Percentiles rank a stretch among this genome's conserved stretches.
These are phyloP conservation scores for Psylliodes chrysocephalus DNA, from an alignment of 2,888 invertebrate species.

Conservation along the genomic window DNA sequence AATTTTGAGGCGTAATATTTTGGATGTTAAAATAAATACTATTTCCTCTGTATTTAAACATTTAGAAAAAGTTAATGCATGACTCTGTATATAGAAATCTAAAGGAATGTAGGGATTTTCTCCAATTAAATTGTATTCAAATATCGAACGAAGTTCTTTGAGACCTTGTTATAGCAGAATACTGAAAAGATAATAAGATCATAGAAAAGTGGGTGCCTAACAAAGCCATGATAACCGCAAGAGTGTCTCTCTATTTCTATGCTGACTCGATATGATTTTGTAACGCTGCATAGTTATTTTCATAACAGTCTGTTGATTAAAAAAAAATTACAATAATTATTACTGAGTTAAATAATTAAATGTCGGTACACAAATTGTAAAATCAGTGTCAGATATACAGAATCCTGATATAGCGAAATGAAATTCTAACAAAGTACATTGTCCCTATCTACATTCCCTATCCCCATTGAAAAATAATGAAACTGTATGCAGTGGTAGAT, in stretches of 20 bases:
- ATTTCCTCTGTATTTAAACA: too few species aligned
- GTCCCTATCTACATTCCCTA: background rate
- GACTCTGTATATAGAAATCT: background rate
- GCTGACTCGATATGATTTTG: too few species aligned
- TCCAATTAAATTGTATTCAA: conserved; percentile 16
- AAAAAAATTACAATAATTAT: too few species aligned
- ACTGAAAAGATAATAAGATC: background rate
- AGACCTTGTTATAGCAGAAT: background rate
- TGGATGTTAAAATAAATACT: too few species aligned
- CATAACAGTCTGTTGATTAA: too few species aligned
- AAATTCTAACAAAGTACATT: conserved; percentile 11
- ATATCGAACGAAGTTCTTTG: conserved; percentile 10
- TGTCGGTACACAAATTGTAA: too few species aligned
- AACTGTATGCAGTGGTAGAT: conserved; percentile 23
- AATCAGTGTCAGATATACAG: too few species aligned
- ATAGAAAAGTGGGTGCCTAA: conserved; percentile 5
- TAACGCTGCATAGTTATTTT: too few species aligned
- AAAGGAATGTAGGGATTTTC: background rate
- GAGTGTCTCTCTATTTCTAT: background rate
- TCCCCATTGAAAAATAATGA: conserved; percentile 25
- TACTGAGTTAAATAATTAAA: too few species aligned
- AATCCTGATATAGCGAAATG: conserved; percentile 6
- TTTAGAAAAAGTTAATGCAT: too few species aligned
- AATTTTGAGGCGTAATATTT: too few species aligned
- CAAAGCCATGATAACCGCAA: conserved; percentile 3